Conservation (phyloP, 2,113 vertebrate genomes). For the Ascaphus truei region DNA sequence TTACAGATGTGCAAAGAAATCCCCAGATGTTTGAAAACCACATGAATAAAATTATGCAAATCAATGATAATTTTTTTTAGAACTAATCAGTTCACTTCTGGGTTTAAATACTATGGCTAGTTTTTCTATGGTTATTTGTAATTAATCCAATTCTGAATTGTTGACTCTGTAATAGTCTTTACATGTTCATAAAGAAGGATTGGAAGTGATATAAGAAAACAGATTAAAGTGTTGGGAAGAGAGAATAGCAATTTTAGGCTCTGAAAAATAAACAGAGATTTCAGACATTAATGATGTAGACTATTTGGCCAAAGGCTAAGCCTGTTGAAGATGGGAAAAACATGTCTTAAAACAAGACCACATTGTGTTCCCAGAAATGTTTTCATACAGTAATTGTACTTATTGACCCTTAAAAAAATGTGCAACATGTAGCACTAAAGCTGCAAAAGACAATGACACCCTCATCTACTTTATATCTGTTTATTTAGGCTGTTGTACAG, state of each 20-base stretch:
- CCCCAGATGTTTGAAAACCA: conserved; percentile 51
- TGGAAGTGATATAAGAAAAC: conserved; percentile 43
- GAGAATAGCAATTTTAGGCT: conserved; percentile 8
- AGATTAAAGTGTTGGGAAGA: conserved; percentile 36
- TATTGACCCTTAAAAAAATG: not conserved
- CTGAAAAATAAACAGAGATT: conserved; percentile 25
- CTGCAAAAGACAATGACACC: conserved; percentile 7
- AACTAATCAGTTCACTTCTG: not conserved
- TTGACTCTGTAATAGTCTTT: conserved; percentile 33
- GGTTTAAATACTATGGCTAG: not conserved
- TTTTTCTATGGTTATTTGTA: not conserved
- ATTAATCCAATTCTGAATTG: conserved; percentile 33
- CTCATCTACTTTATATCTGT: conserved; percentile 5
- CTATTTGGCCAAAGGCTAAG: conserved; percentile 4
- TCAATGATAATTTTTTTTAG: conserved; percentile 2
- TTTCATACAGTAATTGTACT: conserved; percentile 11
- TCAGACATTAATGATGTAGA: conserved; percentile 20
- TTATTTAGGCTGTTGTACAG: not conserved
- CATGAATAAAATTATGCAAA: not conserved
- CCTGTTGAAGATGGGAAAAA: conserved; percentile 16
- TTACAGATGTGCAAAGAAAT: conserved; percentile 69
- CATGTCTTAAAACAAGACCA: not conserved
- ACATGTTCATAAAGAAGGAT: conserved; percentile 48
- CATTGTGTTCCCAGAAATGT: conserved; percentile 9
- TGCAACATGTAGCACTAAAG: not conserved